phyloP scores from a whole-genome alignment of 2,888 invertebrate species.

The Sycophila texana region DNA sequence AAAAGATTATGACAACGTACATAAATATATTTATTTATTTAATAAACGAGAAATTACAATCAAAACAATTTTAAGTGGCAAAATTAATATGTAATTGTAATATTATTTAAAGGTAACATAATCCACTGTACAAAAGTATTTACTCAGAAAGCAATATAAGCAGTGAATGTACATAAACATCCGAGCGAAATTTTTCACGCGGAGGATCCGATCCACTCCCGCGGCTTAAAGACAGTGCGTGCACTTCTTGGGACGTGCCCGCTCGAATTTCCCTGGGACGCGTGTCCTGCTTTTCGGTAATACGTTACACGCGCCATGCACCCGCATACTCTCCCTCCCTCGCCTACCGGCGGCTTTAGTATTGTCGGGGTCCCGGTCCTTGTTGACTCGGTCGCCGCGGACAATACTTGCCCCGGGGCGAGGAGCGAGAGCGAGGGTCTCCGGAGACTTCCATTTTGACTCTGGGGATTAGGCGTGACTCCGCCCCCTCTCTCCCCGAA shows the following conservation, averaged over 20 bases:
- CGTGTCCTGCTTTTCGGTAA: conserved; percentile 57
- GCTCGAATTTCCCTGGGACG: conserved; percentile 49
- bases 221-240: background rate
- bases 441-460: conserved; percentile 76
- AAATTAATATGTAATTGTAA: too few species aligned
- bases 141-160: too few species aligned
- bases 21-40: too few species aligned
- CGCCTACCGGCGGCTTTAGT: conserved; percentile 63
- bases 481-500: conserved; percentile 67
- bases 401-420: conserved; percentile 53
- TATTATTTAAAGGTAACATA: too few species aligned
- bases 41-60: too few species aligned
- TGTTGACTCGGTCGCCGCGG: conserved; percentile 59
- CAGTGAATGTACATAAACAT: background rate
- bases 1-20: too few species aligned
- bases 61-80: too few species aligned
- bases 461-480: conserved; percentile 76
- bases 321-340: conserved; percentile 47
- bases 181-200: too few species aligned
- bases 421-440: conserved; percentile 60
- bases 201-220: too few species aligned
- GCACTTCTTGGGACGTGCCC: background rate
- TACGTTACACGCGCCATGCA: conserved; percentile 41
- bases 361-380: conserved; percentile 65
- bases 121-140: too few species aligned